Evolutionary conservation across 2,888 invertebrate genomes (phyloP), one percentile per base, ranked within the genome.

Genomic region (Tetragonula carbonaria): DNA sequence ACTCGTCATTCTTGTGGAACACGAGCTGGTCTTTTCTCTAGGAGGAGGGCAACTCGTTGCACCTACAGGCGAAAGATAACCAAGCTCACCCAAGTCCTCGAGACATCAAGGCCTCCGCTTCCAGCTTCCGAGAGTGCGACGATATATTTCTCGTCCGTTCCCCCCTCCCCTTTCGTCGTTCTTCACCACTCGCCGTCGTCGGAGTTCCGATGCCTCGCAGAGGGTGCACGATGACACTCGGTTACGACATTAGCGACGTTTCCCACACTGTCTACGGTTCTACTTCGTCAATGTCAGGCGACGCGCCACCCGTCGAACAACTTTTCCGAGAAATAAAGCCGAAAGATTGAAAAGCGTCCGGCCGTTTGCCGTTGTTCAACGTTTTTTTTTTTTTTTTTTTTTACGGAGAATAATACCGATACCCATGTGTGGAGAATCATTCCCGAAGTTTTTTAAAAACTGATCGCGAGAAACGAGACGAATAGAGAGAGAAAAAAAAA

Each of bases 241-340:
- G 91, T 92, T 92, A 92, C 91, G 92, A 91, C 92, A 92, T 92
- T 92, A 92, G 92, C 92, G 90, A 89, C 91, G 87, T 89, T 90
- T 88, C 87, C 90, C 91, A 89, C 90, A 90, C 91, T 85, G 74
- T 85, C 88, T 87, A 89, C 86, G 86, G 88, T 75, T 85, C 88
- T 90, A 92, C 92, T 93, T 91, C 91, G 92, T 93, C 92, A 93
- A 91, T 90, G 93, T 93, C 92, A 91, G 74, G 55, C 88, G 67
- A 51, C 75, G 28, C 71, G 75, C 84, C 65, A 53, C 38, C 62
- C 62, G 28, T 62, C 78, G 84, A 80, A 87, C 77, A 89, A 86
- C 80, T 90, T 88, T 45, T 78, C 86, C 85, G 59, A 67, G 70
- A 76, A 84, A 84, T 84, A 86, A 89, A 87, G 78, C 81, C 59